Evolutionary conservation across 2,113 vertebrate species (phyloP).

Genomic region (Cariama cristata): DNA sequence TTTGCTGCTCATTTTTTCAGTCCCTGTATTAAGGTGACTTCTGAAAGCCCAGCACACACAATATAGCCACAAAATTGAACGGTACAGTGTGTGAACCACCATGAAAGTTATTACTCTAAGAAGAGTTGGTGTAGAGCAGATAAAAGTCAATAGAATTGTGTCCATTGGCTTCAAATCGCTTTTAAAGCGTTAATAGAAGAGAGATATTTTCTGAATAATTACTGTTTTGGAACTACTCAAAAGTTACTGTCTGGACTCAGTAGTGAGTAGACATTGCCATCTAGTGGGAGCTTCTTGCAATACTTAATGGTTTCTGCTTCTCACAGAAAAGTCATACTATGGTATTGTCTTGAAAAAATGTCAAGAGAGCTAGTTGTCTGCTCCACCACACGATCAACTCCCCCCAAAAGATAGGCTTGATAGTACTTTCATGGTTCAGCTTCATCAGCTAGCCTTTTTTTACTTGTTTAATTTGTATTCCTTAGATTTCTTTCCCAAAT

Average conservation of each 20-base stretch:
- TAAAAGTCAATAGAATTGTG: not conserved
- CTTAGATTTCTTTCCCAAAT: not conserved
- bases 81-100: not conserved
- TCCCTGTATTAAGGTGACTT: not conserved
- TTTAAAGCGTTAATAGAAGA: not conserved
- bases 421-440: not conserved
- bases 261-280: conserved; percentile 57
- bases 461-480: not conserved
- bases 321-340: rapidly evolving
- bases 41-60: not conserved
- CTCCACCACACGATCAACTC: rapidly evolving
- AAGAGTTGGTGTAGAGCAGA: not conserved
- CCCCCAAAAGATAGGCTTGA: not conserved
- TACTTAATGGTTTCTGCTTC: not conserved
- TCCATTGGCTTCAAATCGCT: not conserved
- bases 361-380: not conserved
- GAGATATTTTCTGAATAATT: not conserved
- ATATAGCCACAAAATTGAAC: not conserved
- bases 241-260: not conserved
- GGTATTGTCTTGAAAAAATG: not conserved
- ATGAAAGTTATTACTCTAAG: not conserved
- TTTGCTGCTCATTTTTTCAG: not conserved
- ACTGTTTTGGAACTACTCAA: not conserved
- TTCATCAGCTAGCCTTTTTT: not conserved
- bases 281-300: conserved; percentile 53